These are phyloP conservation scores for Aepyceros melampus DNA, from an alignment of 2,113 vertebrate species.

Conservation along the genomic window DNA sequence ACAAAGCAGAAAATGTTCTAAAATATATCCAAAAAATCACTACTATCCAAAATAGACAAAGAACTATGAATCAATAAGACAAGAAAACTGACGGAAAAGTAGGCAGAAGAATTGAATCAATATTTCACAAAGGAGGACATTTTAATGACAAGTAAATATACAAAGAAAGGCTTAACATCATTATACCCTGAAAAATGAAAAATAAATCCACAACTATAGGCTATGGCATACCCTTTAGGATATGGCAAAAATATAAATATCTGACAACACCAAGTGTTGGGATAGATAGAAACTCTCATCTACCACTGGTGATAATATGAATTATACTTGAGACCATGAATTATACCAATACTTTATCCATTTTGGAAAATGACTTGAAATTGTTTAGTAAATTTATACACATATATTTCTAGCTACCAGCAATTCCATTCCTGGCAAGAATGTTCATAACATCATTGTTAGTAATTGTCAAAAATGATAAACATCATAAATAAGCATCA, in stretches of 20 bases:
- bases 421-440: not conserved
- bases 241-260: not conserved
- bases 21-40: not conserved
- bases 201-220: not conserved
- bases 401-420: not conserved
- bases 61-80: not conserved
- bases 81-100: not conserved
- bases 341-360: not conserved
- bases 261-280: not conserved
- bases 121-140: not conserved
- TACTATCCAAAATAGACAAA: not conserved
- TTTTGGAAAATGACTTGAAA: not conserved
- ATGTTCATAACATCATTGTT: not conserved
- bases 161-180: not conserved
- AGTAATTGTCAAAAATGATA: not conserved
- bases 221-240: not conserved
- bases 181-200: not conserved
- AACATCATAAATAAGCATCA: not conserved
- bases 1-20: not conserved
- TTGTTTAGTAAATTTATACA: not conserved
- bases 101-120: not conserved
- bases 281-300: not conserved
- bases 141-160: not conserved
- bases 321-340: not conserved
- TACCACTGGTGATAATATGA: not conserved